Evolutionary conservation across 2,888 invertebrate genomes (phyloP), one percentile per base, ranked within the genome.

Genomic region (Amblyjoppa fuscipennis): DNA sequence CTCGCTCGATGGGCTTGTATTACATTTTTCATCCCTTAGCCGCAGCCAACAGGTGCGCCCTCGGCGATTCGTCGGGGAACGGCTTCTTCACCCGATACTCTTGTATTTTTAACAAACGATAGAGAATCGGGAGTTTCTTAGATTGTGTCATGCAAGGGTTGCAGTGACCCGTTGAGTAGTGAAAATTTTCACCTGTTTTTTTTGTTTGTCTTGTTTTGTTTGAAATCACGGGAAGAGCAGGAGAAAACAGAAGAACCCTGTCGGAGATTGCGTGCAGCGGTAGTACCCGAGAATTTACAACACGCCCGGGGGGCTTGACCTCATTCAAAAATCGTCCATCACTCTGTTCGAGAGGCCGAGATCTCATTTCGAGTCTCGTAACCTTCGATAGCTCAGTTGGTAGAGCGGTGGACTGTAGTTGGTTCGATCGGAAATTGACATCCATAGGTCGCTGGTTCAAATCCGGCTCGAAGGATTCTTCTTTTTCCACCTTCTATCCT

Each of bases 391-490:
- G 93, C 93, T 93, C 93, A 93, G 93, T 93, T 94, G 93, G 94
- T 93, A 94, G 93, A 93, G 93, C 94, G 93, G 93, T 93, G 94
- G 93, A 94, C 93, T 94, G 93, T 93, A 87, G 87, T 16, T 41
- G 75, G 41, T 75, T 75, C 49, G 64, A 49, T 74, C 7, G 38
- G n/a, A 76, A 70, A 70, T 13, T 13, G 75, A 81, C 45, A 93
- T 93, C 93, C 93, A 93, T 93, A 93, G 93, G 93, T 93, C 93
- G 93, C 93, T 93, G 93, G 93, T 93, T 93, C 93, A 92, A 93
- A 92, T 93, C 93, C 92, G 92, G 93, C 93, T 92, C 93, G 93
- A 92, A 93, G 92, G 93, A 93, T 31, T 61, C 25, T 59, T 79
- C 61, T 68, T 79, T 78, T 69, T 41, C 11, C 41, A 41, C 41